Evolutionary conservation across 1,140 invertebrate genomes (phyloP), one percentile per base, ranked within the genome.

Genomic region (Papilio glaucus): DNA sequence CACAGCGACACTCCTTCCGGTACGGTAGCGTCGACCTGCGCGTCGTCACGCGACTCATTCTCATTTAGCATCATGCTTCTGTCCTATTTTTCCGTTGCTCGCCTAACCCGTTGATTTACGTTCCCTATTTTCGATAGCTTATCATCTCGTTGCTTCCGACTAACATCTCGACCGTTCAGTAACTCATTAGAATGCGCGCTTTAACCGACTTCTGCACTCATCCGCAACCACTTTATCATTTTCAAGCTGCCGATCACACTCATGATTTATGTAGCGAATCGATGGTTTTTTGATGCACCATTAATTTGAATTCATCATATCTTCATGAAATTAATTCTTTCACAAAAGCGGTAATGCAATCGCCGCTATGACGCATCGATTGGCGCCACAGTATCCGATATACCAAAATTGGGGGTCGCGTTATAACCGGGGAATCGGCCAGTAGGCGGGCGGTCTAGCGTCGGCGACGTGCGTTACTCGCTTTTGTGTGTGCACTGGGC

Each of bases 321-420:
- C 83, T 92, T 91, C 89, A 91, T 91, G 80, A 84, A 87, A 93
- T 90, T 92, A 92, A 92, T 90, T 84, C 69, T 87, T 78, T 87
- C 90, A 92, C 90, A 92, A 92, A 92, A 92, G 90, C 90, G 89
- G 87, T 92, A 91, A 92, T 91, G 90, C 90, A 92, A 89, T 92
- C 89, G 89, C 89, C 84, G 83, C 83, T 83, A 87, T 79, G 86
- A 89, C 88, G 85, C 86, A 87, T 72, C 67, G 72, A 49, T 80
- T 77, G 77, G 79, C 82, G 78, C 81, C 76, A 62, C 73, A 57
- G 75, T 79, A 77, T 80, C 76, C 73, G 73, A 26, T 18, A 33
- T 72, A 70, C 79, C 83, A 82, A 89, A 90, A 89, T 87, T 87
- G 80, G 77, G 83, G 74, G 71, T 72, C 45, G 76, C 68, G 29